Evolutionary conservation across 2,113 vertebrate genomes (phyloP).

Genomic region (Leucopternis melanops): DNA sequence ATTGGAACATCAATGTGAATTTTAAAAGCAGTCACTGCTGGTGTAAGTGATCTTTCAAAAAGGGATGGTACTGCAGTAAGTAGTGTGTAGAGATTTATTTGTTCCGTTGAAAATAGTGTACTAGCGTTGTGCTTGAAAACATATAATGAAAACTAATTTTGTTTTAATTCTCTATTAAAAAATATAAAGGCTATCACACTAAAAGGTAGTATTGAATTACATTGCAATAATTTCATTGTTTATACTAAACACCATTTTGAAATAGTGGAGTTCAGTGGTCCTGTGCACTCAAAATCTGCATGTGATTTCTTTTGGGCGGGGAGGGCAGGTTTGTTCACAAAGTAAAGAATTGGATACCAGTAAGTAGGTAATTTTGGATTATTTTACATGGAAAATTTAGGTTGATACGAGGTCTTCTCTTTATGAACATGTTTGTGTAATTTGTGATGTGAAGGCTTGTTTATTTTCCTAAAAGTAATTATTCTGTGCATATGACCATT

Average conservation of each 20-base stretch:
- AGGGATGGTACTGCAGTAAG: background rate
- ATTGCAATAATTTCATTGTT: background rate
- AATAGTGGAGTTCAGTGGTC: background rate
- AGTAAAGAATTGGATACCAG: background rate
- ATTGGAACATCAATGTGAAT: background rate
- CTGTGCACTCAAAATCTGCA: background rate
- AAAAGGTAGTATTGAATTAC: background rate
- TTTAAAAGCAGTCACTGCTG: background rate
- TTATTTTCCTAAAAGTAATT: constrained; percentile 35
- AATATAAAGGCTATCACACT: background rate
- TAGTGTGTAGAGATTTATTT: background rate
- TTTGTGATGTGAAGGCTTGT: background rate
- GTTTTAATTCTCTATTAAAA: background rate
- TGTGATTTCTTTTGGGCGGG: background rate
- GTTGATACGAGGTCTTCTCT: background rate
- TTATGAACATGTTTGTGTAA: background rate
- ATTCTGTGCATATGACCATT: background rate
- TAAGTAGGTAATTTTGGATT: background rate
- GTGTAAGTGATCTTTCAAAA: background rate
- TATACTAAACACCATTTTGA: background rate
- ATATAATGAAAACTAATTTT: background rate
- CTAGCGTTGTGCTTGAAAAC: background rate
- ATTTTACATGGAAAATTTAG: background rate
- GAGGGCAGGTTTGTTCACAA: background rate
- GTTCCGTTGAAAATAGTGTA: background rate